A percentile compares a stretch with the other conserved stretches of the same genome.
Evolutionary conservation across 2,888 invertebrate species (phyloP).

Genomic region (Cybosia mesomella): DNA sequence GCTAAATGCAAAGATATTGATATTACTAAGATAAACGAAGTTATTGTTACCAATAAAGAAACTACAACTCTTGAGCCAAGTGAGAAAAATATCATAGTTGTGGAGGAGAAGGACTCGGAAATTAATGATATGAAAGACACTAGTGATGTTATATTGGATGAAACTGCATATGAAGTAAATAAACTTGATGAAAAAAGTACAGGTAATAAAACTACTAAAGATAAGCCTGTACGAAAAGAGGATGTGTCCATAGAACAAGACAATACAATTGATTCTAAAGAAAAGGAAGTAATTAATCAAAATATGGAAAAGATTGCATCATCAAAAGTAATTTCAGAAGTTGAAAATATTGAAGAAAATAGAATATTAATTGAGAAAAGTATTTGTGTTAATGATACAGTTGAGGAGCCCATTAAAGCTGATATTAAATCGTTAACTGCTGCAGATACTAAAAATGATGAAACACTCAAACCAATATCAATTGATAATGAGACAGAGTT

Average conservation of each 20-base stretch:
- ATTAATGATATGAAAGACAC: conserved; percentile 18
- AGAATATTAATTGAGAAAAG: conserved; percentile 7
- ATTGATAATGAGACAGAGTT: conserved; percentile 13
- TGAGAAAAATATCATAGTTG: conserved; percentile 15
- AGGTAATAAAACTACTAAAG: conserved; percentile 18
- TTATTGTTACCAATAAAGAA: conserved; percentile 32
- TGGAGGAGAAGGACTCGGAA: conserved; percentile 21
- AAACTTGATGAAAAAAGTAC: conserved; percentile 5
- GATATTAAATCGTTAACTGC: neutral
- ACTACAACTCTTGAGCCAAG: conserved; percentile 25
- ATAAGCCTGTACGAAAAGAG: conserved; percentile 8
- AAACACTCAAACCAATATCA: conserved; percentile 16
- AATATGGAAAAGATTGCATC: conserved; percentile 6
- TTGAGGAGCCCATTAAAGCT: conserved; percentile 1
- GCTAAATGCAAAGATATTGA: conserved; percentile 42
- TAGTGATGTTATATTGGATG: conserved; percentile 15
- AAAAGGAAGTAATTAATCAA: conserved; percentile 17
- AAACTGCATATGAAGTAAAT: conserved; percentile 5
- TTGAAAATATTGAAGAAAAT: conserved; percentile 15
- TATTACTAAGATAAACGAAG: conserved; percentile 35
- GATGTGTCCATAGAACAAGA: conserved; percentile 26
- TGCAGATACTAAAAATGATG: conserved; percentile 2
- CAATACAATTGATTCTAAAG: conserved; percentile 21
- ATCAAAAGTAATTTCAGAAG: conserved; percentile 4
- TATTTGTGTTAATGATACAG: neutral